Evolutionary conservation across 2,888 invertebrate genomes (phyloP), one percentile per base, ranked within the genome.

Genomic region (Watsonalla binaria): DNA sequence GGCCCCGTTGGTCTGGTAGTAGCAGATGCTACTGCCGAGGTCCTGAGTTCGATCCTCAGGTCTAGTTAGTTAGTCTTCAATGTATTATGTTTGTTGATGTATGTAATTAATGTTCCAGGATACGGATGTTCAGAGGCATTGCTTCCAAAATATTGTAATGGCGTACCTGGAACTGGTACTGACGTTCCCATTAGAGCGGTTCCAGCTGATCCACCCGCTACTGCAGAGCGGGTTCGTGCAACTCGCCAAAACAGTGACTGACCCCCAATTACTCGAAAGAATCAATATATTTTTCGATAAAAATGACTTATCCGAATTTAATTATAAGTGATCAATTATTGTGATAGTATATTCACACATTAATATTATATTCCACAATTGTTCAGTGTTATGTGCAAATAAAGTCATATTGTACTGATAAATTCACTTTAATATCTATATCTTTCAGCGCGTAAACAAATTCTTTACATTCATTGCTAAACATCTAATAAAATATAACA

Each of bases 131-230:
- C 96, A 95, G 74, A 92, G 96, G 58, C 93, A 94, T 54, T 96
- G 97, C 15, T 94, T 97, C 89, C 95, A 96, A 35, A 97, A 98
- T 80, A 94, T 97, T 67, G 92, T 98, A 66, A 95, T 95, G 77
- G 96, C 96, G 24, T 95, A 96, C 61, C 93, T 98, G 76, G 97
- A 97, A 75, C 91, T 97, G 65, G 91, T 94, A 9, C 83, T 94
- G 33, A 92, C 93, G 6, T 90, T 95, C 69, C 92, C 94, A 46
- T 84, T 89, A 48, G 92, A 93, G 58, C 87, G 92, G 49, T 93
- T 92, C 70, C 92, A 92, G 63, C 85, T 90, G 45, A 83, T 90
- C 39, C 82, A 84, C 56, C 89, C 90, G 15, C 86, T 90, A 45
- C 74, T 91, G 8, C 90, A 88, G 51, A 69, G 73, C 46, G 91